phyloP scores from a whole-genome alignment of 2,797 vertebrate genomes.

The Notolabrus celidotus region DNA sequence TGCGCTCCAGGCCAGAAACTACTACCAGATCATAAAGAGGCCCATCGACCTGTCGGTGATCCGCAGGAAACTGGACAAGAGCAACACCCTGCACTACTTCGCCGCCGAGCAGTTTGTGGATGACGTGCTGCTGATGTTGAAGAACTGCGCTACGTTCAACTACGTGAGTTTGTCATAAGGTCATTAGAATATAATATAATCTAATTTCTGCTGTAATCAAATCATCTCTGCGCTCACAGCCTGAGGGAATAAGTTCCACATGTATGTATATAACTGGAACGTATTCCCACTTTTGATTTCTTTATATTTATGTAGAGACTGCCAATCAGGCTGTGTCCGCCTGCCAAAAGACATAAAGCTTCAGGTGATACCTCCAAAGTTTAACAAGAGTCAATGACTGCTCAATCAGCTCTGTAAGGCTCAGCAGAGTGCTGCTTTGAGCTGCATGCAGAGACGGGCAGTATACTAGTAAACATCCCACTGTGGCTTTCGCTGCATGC shows the following conservation, averaged over 20 bases:
- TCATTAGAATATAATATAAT: slow-evolving; percentile 13
- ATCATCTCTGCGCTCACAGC: slow-evolving; percentile 25
- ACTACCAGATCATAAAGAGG: slow-evolving; percentile 98
- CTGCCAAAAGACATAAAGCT: background rate
- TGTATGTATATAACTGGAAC: slow-evolving; percentile 3
- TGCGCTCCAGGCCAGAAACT: slow-evolving; percentile 91
- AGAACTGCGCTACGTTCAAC: slow-evolving; percentile 97
- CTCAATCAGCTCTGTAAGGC: background rate
- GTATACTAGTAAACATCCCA: too few relatives aligned
- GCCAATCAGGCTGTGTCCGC: background rate
- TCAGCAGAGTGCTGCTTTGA: too few relatives aligned
- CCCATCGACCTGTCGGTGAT: slow-evolving; percentile 95
- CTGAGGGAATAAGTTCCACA: slow-evolving; percentile 23
- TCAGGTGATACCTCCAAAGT: background rate
- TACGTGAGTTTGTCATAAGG: slow-evolving; percentile 87
- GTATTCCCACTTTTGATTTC: background rate
- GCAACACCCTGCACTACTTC: slow-evolving; percentile 90
- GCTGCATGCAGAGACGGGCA: too few relatives aligned
- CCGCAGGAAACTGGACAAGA: slow-evolving; percentile 90
- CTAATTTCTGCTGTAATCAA: slow-evolving; percentile 21
- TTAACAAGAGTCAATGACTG: background rate
- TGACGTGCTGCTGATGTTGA: slow-evolving; percentile 96
- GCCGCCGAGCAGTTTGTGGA: slow-evolving; percentile 91
- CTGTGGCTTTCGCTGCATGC: too few relatives aligned
- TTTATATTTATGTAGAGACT: background rate